Evolutionary conservation across 2,113 vertebrate species (phyloP).

Genomic region (Corapipo altera): DNA sequence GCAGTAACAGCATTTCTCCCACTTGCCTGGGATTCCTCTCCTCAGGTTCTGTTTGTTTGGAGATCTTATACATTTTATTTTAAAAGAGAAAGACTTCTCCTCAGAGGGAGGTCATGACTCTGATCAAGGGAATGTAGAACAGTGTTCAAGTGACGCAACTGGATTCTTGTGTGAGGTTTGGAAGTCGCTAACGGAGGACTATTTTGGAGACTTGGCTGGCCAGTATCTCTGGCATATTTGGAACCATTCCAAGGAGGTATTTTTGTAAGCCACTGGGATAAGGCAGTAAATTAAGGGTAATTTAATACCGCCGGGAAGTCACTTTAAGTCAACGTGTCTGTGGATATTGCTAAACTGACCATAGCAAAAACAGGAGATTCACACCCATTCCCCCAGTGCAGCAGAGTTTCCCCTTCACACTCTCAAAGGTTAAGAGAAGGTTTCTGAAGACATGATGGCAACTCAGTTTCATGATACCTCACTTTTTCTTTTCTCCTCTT

Average conservation of each 20-base stretch:
- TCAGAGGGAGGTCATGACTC: not conserved
- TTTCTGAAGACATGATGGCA: not conserved
- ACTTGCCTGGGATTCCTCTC: not conserved
- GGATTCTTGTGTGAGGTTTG: not conserved
- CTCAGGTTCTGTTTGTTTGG: not conserved
- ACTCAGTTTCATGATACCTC: not conserved
- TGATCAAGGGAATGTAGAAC: not conserved
- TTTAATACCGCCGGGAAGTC: not conserved
- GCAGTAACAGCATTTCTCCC: not conserved
- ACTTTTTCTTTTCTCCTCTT: not conserved
- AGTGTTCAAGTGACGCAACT: not conserved
- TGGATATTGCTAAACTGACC: not conserved
- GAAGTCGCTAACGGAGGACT: not conserved
- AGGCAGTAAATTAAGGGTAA: not conserved
- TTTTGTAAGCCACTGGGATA: slow-evolving; percentile 39
- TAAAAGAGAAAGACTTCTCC: not conserved
- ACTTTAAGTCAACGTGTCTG: not conserved
- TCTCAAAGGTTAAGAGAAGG: not conserved
- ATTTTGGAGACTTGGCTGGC: not conserved
- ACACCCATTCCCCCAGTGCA: not conserved
- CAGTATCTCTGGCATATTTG: slow-evolving; percentile 17
- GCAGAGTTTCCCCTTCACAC: not conserved
- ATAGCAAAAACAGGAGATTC: not conserved
- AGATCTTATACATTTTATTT: not conserved
- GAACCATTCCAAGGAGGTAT: not conserved